Evolutionary conservation across 2,797 vertebrate species (phyloP).

Genomic region (Silurus aristotelis): DNA sequence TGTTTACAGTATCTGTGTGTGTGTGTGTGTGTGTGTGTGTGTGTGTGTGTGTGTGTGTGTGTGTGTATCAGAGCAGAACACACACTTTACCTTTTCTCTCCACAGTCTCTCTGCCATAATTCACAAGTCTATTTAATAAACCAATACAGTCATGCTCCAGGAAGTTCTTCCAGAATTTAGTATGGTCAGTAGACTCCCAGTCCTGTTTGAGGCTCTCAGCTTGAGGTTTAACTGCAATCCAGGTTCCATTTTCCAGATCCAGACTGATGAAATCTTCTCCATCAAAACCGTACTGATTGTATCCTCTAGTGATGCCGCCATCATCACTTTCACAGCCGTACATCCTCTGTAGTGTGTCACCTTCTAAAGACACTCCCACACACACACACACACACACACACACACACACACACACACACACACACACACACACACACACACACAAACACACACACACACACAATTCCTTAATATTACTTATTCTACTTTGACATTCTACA

Average conservation of each 20-base stretch:
- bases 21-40: too few relatives aligned
- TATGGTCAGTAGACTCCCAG: background rate
- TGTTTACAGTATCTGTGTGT: too few relatives aligned
- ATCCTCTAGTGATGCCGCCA: background rate
- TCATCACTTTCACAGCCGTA: slow-evolving; percentile 8
- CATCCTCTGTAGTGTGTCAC: slow-evolving; percentile 28
- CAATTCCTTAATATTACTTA: too few relatives aligned
- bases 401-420: too few relatives aligned
- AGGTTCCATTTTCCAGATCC: background rate
- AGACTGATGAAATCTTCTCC: background rate
- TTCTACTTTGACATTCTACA: too few relatives aligned
- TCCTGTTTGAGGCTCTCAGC: slow-evolving; percentile 14
- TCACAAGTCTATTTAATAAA: slow-evolving; percentile 52
- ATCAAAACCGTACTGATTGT: background rate
- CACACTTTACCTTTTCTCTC: slow-evolving; percentile 5
- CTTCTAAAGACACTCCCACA: background rate
- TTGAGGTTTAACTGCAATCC: slow-evolving; percentile 11
- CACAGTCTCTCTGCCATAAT: background rate
- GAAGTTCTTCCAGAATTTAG: rapidly evolving
- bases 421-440: background rate
- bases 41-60: too few relatives aligned
- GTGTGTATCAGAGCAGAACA: background rate
- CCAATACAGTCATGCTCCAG: background rate
- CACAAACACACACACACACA: too few relatives aligned
- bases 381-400: background rate